Base-by-base conservation (phyloP, 1,140 invertebrate species). In the Drosophila parabipectinata region DNA sequence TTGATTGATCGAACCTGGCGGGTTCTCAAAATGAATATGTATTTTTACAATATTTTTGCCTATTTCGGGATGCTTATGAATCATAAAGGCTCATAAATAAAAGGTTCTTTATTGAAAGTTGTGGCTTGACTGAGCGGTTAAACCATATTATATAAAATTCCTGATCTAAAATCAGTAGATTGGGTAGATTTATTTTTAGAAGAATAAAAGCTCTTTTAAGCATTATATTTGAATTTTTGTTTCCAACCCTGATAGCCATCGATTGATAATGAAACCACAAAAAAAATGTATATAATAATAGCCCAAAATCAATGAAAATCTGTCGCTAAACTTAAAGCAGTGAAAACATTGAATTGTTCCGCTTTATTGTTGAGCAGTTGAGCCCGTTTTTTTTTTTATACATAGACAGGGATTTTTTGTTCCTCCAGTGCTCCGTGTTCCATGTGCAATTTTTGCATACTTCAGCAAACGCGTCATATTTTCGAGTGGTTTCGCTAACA, bases 401-500 rank as follows among this genome's bases (percentile, higher is more conserved):
- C 34, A 37, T 37, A 37, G 7, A 28, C 26, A 28, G 60, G 18
- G 52, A n/a, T 62, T 63, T 66, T 45, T 24, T 44, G 24, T 32
- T 24, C 59, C 44, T 55, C 30, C 44, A 52, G 60, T 56, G 56
- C 12, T 59, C 72, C 72, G 79, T 83, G 76, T 88, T 79, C 83
- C 83, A 88, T 88, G 83, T 88, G 83, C 83, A 88, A 88, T 88
- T 88, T 85, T 88, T 88, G 83, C 83, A 88, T 88, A 88, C 83
- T 88, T 88, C 83, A 88, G 83, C 83, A 88, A 88, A 88, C 83
- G 83, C 83, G 83, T 88, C 83, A 88, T 88, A 88, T 88, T 88
- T 88, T 89, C 83, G 83, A 88, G 83, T 88, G 83, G 83, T 88
- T 88, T 88, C 83, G 83, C 83, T 88, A 88, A 88, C 83, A 88